A percentile compares a stretch with the other conserved stretches of the same genome.
Evolutionary conservation across 1,140 invertebrate species (phyloP).

Genomic region (Babylonia areolata): DNA sequence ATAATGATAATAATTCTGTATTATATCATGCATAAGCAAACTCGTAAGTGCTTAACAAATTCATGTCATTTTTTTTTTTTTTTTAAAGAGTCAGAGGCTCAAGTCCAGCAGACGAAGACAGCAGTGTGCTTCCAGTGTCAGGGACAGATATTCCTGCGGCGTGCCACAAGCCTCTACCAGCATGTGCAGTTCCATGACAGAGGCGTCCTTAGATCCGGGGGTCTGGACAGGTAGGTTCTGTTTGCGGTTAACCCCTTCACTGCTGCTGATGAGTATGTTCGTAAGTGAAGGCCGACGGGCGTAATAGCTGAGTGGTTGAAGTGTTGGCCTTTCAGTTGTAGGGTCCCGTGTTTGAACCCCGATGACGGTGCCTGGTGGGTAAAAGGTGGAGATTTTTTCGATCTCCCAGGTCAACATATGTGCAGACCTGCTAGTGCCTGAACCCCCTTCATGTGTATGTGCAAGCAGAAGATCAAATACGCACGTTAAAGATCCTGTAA

Average conservation of each 20-base stretch:
- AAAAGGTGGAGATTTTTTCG: too few relatives aligned
- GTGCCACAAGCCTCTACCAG: background rate
- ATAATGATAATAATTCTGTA: background rate
- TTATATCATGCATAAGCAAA: background rate
- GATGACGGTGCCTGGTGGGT: too few relatives aligned
- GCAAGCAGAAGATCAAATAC: too few relatives aligned
- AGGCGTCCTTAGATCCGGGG: background rate
- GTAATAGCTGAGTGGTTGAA: too few relatives aligned
- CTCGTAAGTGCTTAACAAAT: background rate
- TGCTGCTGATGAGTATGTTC: background rate
- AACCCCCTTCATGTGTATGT: too few relatives aligned
- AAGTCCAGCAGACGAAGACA: background rate
- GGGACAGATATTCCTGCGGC: background rate
- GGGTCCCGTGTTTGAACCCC: background rate
- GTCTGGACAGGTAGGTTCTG: background rate
- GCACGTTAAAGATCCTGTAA: too few relatives aligned
- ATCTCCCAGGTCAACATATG: too few relatives aligned
- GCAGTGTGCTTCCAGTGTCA: slow-evolving; percentile 15
- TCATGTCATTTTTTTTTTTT: background rate
- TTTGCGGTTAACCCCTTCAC: background rate
- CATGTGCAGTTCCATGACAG: background rate
- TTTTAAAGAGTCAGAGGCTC: background rate
- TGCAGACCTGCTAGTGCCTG: too few relatives aligned
- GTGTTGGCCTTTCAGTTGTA: too few relatives aligned
- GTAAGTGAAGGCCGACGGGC: too few relatives aligned